Evolutionary conservation across 1,140 invertebrate species (phyloP).

Genomic region (Zaprionus inermis): DNA sequence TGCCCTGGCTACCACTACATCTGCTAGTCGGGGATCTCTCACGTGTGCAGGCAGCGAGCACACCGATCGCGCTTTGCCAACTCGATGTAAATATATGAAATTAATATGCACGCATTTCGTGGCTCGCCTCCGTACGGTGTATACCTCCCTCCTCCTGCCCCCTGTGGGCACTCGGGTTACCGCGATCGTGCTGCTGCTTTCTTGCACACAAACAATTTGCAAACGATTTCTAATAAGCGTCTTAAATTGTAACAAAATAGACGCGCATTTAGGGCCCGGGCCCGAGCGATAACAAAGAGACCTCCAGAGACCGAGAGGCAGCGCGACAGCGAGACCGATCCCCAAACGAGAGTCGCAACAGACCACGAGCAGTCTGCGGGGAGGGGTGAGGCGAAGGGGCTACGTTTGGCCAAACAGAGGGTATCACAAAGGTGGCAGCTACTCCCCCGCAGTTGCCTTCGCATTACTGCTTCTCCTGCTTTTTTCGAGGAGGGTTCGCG

Average conservation of each 20-base stretch:
- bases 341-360: constrained; percentile 8
- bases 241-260: constrained; percentile 83
- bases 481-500: constrained; percentile 34
- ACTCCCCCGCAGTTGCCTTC: constrained; percentile 37
- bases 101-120: constrained; percentile 81
- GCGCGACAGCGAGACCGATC: too few relatives aligned
- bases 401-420: constrained; percentile 48
- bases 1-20: constrained; percentile 21
- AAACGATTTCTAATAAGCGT: constrained; percentile 82
- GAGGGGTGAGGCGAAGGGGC: too few relatives aligned
- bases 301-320: too few relatives aligned
- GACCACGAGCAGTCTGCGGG: not conserved
- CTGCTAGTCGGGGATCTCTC: constrained; percentile 17
- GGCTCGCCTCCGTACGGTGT: constrained; percentile 47
- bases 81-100: constrained; percentile 68
- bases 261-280: constrained; percentile 78
- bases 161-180: constrained; percentile 16
- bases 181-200: constrained; percentile 69
- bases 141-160: not conserved
- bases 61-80: constrained; percentile 47
- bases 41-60: constrained; percentile 52
- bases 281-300: constrained; percentile 59
- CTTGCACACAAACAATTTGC: constrained; percentile 76
- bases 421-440: constrained; percentile 53
- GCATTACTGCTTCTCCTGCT: constrained; percentile 13